These are phyloP conservation scores for Andrena haemorrhoa DNA, from an alignment of 2,888 invertebrate genomes.

Conservation along the genomic window DNA sequence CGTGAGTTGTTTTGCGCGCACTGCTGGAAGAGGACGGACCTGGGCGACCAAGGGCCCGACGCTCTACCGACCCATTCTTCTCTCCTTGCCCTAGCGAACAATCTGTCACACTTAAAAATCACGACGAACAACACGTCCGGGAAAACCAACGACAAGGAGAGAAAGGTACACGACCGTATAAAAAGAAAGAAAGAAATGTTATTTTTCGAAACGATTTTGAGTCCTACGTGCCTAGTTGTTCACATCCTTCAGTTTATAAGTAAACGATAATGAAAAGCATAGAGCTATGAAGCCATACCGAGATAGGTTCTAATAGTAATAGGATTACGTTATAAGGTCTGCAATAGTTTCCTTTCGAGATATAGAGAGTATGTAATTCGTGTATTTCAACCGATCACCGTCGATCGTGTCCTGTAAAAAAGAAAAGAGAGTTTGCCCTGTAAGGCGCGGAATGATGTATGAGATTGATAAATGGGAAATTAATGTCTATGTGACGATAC, in stretches of 20 bases:
- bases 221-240: conserved; percentile 15
- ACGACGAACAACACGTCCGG: conserved; percentile 84
- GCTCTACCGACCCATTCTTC: conserved; percentile 89
- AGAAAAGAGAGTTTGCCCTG: too few relatives aligned
- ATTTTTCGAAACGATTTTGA: conserved; percentile 5
- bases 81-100: conserved; percentile 89
- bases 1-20: conserved; percentile 90
- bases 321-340: conserved; percentile 71
- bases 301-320: conserved; percentile 73
- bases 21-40: conserved; percentile 91
- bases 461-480: not conserved
- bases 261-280: conserved; percentile 54
- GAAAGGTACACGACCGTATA: conserved; percentile 81
- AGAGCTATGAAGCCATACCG: conserved; percentile 70
- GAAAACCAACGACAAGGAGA: conserved; percentile 85
- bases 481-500: not conserved
- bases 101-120: conserved; percentile 87
- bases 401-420: not conserved
- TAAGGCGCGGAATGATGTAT: too few relatives aligned
- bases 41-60: conserved; percentile 89
- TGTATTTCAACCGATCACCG: conserved; percentile 4
- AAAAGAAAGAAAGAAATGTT: not conserved
- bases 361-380: not conserved
- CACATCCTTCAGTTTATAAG: conserved; percentile 10
- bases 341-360: conserved; percentile 18